Evolutionary conservation across 2,888 invertebrate genomes (phyloP).

Genomic region (Iselma pallidipennis): DNA sequence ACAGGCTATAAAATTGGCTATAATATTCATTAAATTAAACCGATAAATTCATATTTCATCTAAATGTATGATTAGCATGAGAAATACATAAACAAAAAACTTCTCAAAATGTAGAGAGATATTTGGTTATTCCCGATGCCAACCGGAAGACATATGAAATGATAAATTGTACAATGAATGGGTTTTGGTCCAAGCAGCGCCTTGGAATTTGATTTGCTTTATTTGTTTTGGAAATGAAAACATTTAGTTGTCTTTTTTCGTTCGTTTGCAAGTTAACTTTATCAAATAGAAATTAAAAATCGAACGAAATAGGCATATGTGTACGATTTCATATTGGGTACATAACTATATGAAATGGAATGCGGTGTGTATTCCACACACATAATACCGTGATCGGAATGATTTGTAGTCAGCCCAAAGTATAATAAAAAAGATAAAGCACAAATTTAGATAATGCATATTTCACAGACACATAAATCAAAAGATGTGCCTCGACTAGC

Average conservation of each 20-base stretch:
- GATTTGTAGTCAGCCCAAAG: conserved; percentile 52
- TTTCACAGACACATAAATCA: conserved; percentile 56
- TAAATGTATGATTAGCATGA: conserved; percentile 43
- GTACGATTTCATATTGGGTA: background rate
- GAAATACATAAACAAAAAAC: conserved; percentile 49
- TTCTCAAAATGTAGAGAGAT: conserved; percentile 40
- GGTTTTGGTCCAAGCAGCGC: conserved; percentile 42
- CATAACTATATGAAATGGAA: conserved; percentile 13
- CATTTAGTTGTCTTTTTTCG: too few relatives aligned
- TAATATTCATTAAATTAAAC: conserved; percentile 27
- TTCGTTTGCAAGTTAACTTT: too few relatives aligned
- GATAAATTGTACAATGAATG: conserved; percentile 45
- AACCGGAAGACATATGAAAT: conserved; percentile 53
- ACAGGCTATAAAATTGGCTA: conserved; percentile 18
- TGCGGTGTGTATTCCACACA: conserved; percentile 35
- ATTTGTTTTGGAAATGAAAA: too few relatives aligned
- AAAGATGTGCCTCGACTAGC: conserved; percentile 50
- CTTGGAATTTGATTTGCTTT: conserved; percentile 28
- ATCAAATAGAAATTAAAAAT: background rate
- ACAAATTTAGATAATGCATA: conserved; percentile 57
- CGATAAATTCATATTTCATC: conserved; percentile 38
- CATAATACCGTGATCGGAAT: conserved; percentile 46
- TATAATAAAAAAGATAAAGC: conserved; percentile 56
- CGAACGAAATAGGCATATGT: background rate
- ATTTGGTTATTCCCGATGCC: conserved; percentile 47